Percentiles rank a stretch among this genome's conserved stretches.
Evolutionary conservation across 2,888 invertebrate genomes (phyloP).

Genomic region (Calephelis perditalis): DNA sequence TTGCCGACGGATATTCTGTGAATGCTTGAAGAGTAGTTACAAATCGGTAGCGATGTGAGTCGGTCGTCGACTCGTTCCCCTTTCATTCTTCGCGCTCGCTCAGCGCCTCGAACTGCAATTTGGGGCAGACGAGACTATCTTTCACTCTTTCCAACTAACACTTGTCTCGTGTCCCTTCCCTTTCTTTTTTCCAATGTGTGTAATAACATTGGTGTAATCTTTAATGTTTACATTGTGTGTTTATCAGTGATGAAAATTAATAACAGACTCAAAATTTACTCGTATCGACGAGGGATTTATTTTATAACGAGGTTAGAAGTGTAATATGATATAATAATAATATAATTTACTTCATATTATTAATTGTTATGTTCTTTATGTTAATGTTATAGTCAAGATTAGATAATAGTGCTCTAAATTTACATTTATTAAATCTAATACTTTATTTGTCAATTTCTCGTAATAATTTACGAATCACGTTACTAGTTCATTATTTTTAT

Average conservation of each 20-base stretch:
- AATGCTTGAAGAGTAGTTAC: slow-evolving; percentile 61
- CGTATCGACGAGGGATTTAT: slow-evolving; percentile 9
- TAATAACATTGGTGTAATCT: slow-evolving; percentile 53
- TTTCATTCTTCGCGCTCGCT: slow-evolving; percentile 54
- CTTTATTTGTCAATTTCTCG: no score
- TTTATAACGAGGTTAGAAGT: slow-evolving; percentile 1
- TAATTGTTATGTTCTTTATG: no score
- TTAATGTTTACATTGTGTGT: slow-evolving; percentile 62
- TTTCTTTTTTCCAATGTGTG: slow-evolving; percentile 43
- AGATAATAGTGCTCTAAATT: no score
- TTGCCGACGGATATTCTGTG: slow-evolving; percentile 57
- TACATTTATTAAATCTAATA: no score
- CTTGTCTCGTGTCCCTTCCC: slow-evolving; percentile 39
- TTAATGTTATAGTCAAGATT: no score
- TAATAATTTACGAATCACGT: no score
- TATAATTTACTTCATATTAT: no score
- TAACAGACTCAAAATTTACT: slow-evolving; percentile 16
- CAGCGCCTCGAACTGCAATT: slow-evolving; percentile 58
- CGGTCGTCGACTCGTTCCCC: slow-evolving; percentile 56
- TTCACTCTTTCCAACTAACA: slow-evolving; percentile 43
- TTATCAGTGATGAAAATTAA: slow-evolving; percentile 41
- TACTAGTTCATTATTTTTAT: no score
- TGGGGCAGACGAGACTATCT: slow-evolving; percentile 56
- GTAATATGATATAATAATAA: no score
- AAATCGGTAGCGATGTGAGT: slow-evolving; percentile 74